Evolutionary conservation across 1,140 invertebrate genomes (phyloP).

Genomic region (Druon quercuslanigerum): DNA sequence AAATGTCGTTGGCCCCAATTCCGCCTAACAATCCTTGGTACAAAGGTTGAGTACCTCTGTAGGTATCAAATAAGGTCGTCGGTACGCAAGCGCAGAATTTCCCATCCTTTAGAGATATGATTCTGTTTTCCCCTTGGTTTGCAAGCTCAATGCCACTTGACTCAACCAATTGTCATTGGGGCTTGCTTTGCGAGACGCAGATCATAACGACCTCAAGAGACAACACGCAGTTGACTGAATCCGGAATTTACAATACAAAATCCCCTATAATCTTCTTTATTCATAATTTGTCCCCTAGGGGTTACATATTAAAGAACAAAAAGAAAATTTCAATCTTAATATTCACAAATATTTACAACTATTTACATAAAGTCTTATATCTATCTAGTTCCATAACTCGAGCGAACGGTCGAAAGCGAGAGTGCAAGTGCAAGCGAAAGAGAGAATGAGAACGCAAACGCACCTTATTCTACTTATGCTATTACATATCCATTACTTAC

Average conservation of each 20-base stretch:
- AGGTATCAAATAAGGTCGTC: neutral
- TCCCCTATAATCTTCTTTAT: neutral
- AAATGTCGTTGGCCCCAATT: conserved; percentile 6
- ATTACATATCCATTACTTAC: too few species aligned
- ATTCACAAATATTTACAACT: too few species aligned
- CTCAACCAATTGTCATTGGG: neutral
- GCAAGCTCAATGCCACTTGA: conserved; percentile 22
- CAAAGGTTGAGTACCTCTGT: conserved; percentile 1
- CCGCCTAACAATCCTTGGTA: neutral
- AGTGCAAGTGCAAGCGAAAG: too few species aligned
- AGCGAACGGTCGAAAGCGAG: too few species aligned
- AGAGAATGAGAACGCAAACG: too few species aligned
- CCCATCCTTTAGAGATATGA: neutral
- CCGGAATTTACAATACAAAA: too few species aligned
- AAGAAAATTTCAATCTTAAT: too few species aligned
- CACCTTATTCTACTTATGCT: too few species aligned
- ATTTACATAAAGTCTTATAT: too few species aligned
- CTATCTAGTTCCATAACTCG: too few species aligned
- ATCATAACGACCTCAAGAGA: neutral
- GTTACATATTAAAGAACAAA: too few species aligned
- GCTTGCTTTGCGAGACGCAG: neutral
- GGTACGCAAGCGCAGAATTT: conserved; percentile 11
- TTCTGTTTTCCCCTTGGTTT: neutral
- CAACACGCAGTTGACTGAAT: neutral
- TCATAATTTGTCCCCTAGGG: too few species aligned